These are phyloP conservation scores for Microtus richardsoni DNA, from an alignment of 2,113 vertebrate species.

Conservation along the genomic window DNA sequence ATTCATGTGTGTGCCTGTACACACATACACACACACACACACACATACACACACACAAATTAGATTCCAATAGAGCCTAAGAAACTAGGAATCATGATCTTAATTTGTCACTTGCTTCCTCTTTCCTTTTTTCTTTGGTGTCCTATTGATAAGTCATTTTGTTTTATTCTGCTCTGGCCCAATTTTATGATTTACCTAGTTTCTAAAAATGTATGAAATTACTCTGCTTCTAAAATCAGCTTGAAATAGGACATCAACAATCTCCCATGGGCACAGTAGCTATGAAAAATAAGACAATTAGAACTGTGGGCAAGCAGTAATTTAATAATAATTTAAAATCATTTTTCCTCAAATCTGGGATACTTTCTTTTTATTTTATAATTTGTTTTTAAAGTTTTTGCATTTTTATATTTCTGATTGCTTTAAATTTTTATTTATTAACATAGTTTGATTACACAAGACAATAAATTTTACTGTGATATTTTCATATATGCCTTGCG, in stretches of 20 bases:
- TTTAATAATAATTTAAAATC: slow-evolving; percentile 24
- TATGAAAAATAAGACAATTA: slow-evolving; percentile 59
- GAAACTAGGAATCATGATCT: not conserved
- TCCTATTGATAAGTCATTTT: slow-evolving; percentile 44
- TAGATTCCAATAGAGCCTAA: not conserved
- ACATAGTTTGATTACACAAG: not conserved
- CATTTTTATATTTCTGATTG: not conserved
- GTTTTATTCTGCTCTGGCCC: slow-evolving; percentile 40
- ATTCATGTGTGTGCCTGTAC: no score
- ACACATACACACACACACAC: not conserved
- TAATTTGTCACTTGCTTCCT: not conserved
- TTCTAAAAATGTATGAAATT: slow-evolving; percentile 68
- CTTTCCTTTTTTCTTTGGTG: not conserved
- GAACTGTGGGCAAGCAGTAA: not conserved
- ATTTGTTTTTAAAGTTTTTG: not conserved
- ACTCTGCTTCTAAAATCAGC: slow-evolving; percentile 62
- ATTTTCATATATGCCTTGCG: not conserved
- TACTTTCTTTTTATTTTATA: not conserved
- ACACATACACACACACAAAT: not conserved
- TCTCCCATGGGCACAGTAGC: not conserved
- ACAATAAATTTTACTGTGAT: not conserved
- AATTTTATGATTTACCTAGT: slow-evolving; percentile 65
- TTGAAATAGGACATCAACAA: slow-evolving; percentile 68
- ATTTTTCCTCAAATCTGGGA: not conserved
- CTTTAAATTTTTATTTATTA: not conserved